Evolutionary conservation across 2,797 vertebrate genomes (phyloP).

Genomic region (Sandelia bainsii): DNA sequence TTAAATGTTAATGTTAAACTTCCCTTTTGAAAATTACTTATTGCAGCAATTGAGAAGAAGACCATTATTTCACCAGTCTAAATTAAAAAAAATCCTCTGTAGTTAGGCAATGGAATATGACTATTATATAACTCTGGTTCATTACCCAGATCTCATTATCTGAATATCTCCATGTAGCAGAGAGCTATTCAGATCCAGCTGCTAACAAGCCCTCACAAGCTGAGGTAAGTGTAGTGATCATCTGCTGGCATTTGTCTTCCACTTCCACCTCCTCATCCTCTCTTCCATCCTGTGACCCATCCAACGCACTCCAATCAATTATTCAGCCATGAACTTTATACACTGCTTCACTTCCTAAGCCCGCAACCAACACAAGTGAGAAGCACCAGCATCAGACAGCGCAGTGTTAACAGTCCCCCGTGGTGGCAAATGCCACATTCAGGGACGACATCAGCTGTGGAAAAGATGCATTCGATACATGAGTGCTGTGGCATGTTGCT

Average conservation of each 20-base stretch:
- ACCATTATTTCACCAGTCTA: slow-evolving; percentile 63
- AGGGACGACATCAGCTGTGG: slow-evolving; percentile 41
- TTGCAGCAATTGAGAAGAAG: slow-evolving; percentile 42
- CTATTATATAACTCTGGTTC: slow-evolving; percentile 66
- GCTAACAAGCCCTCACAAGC: slow-evolving; percentile 75
- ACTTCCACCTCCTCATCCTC: slow-evolving; percentile 66
- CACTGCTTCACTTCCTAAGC: slow-evolving; percentile 59
- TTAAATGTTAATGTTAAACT: slow-evolving; percentile 32
- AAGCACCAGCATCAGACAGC: slow-evolving; percentile 8
- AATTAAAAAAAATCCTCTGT: slow-evolving; percentile 70
- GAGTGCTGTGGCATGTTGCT: slow-evolving; percentile 51
- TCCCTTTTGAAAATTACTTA: slow-evolving; percentile 62
- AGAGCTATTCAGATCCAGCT: slow-evolving; percentile 58
- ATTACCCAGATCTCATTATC: slow-evolving; percentile 76
- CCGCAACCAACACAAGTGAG: slow-evolving; percentile 37
- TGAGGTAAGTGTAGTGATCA: slow-evolving; percentile 61
- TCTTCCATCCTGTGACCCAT: slow-evolving; percentile 68
- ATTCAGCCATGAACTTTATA: slow-evolving; percentile 85
- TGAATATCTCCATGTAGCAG: slow-evolving; percentile 55
- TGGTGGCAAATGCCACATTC: slow-evolving; percentile 48
- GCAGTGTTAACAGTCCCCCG: slow-evolving; percentile 48
- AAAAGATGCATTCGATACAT: slow-evolving; percentile 37
- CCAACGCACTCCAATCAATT: slow-evolving; percentile 77
- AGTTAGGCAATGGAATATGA: slow-evolving; percentile 61
- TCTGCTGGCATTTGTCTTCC: slow-evolving; percentile 72